Conservation (phyloP, 2,113 vertebrate genomes). For the Neotoma lepida region DNA sequence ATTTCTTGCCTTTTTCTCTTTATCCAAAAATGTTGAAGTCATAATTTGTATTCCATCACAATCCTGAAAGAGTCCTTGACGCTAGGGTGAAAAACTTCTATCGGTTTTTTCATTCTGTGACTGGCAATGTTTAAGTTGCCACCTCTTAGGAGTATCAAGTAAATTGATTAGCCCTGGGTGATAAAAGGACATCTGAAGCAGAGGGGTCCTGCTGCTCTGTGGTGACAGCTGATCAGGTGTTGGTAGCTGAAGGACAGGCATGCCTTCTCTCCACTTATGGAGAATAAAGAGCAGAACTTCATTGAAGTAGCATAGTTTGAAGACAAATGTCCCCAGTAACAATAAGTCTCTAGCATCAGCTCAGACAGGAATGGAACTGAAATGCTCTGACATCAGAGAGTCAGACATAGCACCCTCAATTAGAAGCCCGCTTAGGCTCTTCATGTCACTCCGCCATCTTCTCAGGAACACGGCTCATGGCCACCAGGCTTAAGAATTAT, state of each 20-base stretch:
- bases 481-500: background rate
- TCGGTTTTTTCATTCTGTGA: background rate
- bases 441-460: background rate
- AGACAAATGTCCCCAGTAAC: background rate
- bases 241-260: background rate
- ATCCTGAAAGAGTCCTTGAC: background rate
- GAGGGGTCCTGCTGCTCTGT: background rate
- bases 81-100: background rate
- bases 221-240: background rate
- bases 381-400: background rate
- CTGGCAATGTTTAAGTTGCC: background rate
- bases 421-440: background rate
- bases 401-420: too few species aligned
- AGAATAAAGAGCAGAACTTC: background rate
- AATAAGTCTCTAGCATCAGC: background rate
- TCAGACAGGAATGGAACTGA: rapidly evolving
- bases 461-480: background rate
- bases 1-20: background rate
- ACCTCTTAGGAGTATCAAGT: background rate
- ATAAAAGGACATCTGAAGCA: background rate
- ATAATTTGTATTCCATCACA: background rate
- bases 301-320: background rate
- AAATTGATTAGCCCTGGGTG: background rate
- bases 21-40: background rate
- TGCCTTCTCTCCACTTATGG: background rate